Base-by-base conservation (phyloP, 2,797 vertebrate genomes). In the Xenopus petersii region DNA sequence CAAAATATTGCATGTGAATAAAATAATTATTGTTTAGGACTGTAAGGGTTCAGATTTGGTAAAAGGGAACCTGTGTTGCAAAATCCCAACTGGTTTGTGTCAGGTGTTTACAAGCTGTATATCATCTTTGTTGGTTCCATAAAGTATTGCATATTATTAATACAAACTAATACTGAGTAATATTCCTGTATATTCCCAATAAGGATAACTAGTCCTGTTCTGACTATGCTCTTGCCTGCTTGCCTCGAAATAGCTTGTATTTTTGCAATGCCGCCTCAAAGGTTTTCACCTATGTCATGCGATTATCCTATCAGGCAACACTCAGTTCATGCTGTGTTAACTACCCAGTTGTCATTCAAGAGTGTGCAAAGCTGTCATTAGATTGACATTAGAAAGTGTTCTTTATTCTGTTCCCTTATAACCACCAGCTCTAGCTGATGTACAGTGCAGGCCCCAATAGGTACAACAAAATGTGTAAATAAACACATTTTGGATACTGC, bases 331-430 rank as follows among this genome's bases (percentile, higher is more conserved):
- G 51, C 65, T 68, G 70, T 63, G 51, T 16, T 69, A 73, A 78
- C 58, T 73, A 69, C 51, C 36, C 64, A 49, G 17, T 64, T 78
- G 70, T 73, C 75, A 78, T 61, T 73, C 63, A 77, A 24, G 64
- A 21, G 16, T 69, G 70, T 68, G 59, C 59, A 78, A 78, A 78
- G 64, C 75, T 69, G 36, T 78, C 75, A 73, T 78, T 73, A 78
- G 65, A 64, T 64, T 78, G 60, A 77, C 58, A 73, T 26, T 26
- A 5, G 58, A 47, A 51, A 42, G 49, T 12, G 17, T 69, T 36
- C 65, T 59, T 15, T 30, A 30, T 30, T 4, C 55, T 15, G 13
- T 67, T 75, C 42, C 59, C 64, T 24, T 33, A 64, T 58, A 68
- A 71, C 21, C 58, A 47, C 11, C 64, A 67, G 42, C 36, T 69